These are phyloP conservation scores for Leucania comma DNA, from an alignment of 2,888 invertebrate genomes.

Conservation along the genomic window DNA sequence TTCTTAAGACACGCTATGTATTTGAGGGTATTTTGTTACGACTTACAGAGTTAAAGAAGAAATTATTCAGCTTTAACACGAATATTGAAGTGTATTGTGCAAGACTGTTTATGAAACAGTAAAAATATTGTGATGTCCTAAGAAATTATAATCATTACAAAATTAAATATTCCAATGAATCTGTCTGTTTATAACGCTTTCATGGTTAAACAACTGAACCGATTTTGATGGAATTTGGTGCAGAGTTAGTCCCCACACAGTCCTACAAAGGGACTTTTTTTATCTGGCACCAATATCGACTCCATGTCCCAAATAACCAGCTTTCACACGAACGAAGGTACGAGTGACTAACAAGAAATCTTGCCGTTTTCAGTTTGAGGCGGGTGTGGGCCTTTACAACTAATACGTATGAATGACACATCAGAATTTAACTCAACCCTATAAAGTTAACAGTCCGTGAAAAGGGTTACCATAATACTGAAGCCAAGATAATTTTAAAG, in stretches of 20 bases:
- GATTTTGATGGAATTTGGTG: too few species aligned
- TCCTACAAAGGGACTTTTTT: too few species aligned
- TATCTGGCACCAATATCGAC: too few species aligned
- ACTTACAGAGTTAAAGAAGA: constrained; percentile 29
- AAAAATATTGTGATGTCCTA: background rate
- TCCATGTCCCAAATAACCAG: too few species aligned
- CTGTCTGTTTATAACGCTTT: too few species aligned
- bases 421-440: constrained; percentile 19
- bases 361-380: too few species aligned
- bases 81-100: background rate
- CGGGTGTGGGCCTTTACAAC: background rate
- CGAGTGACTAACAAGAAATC: too few species aligned
- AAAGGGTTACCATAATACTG: background rate
- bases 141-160: background rate
- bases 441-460: constrained; percentile 6
- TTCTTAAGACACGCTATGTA: constrained; percentile 45
- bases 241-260: too few species aligned
- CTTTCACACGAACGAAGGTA: too few species aligned
- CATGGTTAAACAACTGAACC: too few species aligned
- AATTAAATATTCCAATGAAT: background rate
- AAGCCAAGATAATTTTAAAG: background rate
- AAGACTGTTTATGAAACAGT: background rate
- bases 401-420: constrained; percentile 1
- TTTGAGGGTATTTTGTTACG: constrained; percentile 29
- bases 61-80: constrained; percentile 35